Conservation (phyloP, 2,113 vertebrate genomes). For the Sylvilagus bachmani region DNA sequence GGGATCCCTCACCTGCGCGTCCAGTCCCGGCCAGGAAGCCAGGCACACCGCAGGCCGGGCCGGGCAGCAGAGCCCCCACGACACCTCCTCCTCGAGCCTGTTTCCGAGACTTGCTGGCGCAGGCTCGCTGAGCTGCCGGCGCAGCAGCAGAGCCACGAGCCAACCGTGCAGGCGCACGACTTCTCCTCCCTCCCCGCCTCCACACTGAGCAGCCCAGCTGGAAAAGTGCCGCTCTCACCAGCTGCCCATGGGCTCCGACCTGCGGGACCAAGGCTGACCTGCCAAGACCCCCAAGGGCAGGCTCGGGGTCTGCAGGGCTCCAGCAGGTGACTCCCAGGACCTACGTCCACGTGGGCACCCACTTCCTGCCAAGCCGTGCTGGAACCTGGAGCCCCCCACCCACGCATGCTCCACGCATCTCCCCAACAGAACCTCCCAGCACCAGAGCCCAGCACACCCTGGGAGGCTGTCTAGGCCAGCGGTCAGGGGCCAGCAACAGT, state of each 20-base stretch:
- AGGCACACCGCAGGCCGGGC: fast-evolving
- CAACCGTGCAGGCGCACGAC: no score
- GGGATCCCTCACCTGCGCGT: no score
- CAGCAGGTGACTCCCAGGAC: neutral
- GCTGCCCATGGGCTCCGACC: fast-evolving
- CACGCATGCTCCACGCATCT: neutral
- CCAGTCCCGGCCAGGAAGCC: no score
- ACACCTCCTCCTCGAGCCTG: neutral
- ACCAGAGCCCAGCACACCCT: neutral
- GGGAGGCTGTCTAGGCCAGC: neutral
- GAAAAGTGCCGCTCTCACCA: neutral
- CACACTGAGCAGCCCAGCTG: no score
- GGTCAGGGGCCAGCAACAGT: neutral
- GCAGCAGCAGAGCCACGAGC: neutral
- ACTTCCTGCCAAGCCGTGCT: neutral
- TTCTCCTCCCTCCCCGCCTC: neutral
- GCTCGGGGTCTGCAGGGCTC: neutral
- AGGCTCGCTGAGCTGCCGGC: neutral
- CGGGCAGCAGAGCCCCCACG: fast-evolving
- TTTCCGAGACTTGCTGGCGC: neutral
- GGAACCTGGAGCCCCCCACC: no score
- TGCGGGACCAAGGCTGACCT: neutral
- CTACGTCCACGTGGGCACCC: neutral
- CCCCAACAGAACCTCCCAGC: neutral
- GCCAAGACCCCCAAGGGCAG: neutral